Base-by-base conservation (phyloP, 1,140 invertebrate genomes). In the Pectinophora gossypiella region DNA sequence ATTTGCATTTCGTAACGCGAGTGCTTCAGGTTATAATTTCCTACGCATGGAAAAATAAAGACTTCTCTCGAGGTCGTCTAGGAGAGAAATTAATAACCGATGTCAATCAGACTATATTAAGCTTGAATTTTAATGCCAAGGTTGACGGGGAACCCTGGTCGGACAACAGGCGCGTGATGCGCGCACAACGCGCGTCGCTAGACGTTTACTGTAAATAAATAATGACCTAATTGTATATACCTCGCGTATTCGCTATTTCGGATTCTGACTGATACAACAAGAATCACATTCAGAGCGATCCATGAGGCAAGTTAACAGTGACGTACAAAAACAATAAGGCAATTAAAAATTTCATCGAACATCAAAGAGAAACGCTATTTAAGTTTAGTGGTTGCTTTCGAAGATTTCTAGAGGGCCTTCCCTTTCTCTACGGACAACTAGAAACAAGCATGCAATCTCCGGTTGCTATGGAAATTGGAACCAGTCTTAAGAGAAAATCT, bases 171-270 rank as follows among this genome's bases (percentile, higher is more conserved):
- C 64, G 54, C 64, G 63, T 63, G 75, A 75, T 76, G 66, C 66
- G 67, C 64, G 69, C 64, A 68, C 69, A 61, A 69, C 62, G 63
- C 50, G 59, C 62, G 58, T 61, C 68, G 49, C 68, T 9, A n/a
- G 56, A 65, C 69, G 70, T 56, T 73, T 60, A 76, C 76, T 78
- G 76, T 79, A 85, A 87, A 85, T 85, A 85, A 85, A 84, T 84
- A 84, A 80, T 87, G 81, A 87, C 69, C 84, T 87, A 87, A 87
- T 87, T 85, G 80, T 82, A 79, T 60, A 48, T 63, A 48, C 64
- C 68, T 68, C 70, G 66, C 72, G 68, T 71, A 59, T 71, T 70
- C 35, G 68, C 79, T 83, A 86, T 85, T 86, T 85, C 57, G 67
- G 74, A 73, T 45, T 64, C 59, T 78, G 72, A 75, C 64, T 66